Evolutionary conservation across 2,888 invertebrate species (phyloP).

Genomic region (Ophion slaviceki): DNA sequence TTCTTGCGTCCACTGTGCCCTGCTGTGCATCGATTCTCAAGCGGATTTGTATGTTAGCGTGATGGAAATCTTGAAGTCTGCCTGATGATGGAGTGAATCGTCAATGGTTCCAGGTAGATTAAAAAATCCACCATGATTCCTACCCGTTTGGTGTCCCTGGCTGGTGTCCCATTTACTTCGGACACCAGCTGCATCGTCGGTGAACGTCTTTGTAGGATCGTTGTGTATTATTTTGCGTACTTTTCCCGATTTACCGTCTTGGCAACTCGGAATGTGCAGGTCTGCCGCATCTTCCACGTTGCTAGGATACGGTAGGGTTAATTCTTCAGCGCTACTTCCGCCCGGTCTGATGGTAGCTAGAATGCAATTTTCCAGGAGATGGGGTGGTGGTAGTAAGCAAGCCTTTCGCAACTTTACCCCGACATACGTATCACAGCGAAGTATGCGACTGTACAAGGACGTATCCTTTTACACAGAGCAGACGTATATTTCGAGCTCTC

Average conservation of each 20-base stretch:
- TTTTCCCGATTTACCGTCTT: slow-evolving; percentile 23
- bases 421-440: slow-evolving; percentile 38
- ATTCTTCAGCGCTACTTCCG: slow-evolving; percentile 19
- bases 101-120: background rate
- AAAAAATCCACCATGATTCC: background rate
- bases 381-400: slow-evolving; percentile 21
- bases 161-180: background rate
- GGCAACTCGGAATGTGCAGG: slow-evolving; percentile 15
- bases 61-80: background rate
- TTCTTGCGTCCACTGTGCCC: background rate
- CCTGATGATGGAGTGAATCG: background rate
- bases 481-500: slow-evolving; percentile 43
- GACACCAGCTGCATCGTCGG: background rate
- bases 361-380: slow-evolving; percentile 30
- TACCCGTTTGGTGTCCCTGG: no score
- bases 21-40: background rate
- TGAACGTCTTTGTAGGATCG: background rate
- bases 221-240: background rate
- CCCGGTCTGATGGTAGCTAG: slow-evolving; percentile 12
- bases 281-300: slow-evolving; percentile 34
- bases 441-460: slow-evolving; percentile 16
- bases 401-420: slow-evolving; percentile 52
- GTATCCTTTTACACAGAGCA: slow-evolving; percentile 30
- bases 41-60: background rate
- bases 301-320: slow-evolving; percentile 16